Evolutionary conservation across 2,888 invertebrate species (phyloP).

Genomic region (Drosophila pseudotalamancana): DNA sequence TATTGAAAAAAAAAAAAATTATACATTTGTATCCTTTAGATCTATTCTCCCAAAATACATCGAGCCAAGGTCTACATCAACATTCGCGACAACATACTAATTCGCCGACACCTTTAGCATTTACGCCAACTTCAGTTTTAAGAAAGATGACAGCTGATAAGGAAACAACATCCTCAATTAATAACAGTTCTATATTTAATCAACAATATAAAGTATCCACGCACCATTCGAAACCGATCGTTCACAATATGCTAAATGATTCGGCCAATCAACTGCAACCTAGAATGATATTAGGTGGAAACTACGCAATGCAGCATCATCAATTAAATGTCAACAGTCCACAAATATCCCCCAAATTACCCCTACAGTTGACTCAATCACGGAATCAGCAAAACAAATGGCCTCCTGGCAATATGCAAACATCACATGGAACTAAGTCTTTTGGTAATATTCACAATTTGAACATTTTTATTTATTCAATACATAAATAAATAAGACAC

Average conservation of each 20-base stretch:
- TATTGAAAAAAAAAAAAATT: too few species aligned
- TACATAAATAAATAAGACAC: neutral
- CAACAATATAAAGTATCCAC: slow-evolving; percentile 28
- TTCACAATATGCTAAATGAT: slow-evolving; percentile 45
- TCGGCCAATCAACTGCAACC: slow-evolving; percentile 62
- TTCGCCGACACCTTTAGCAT: slow-evolving; percentile 91
- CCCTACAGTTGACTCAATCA: slow-evolving; percentile 39
- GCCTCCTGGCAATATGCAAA: slow-evolving; percentile 40
- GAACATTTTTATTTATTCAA: too few species aligned
- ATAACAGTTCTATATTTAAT: slow-evolving; percentile 8
- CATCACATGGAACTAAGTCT: slow-evolving; percentile 43
- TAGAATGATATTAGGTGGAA: slow-evolving; percentile 82
- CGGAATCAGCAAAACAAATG: slow-evolving; percentile 54
- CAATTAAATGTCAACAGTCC: slow-evolving; percentile 51
- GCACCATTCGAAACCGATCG: slow-evolving; percentile 33
- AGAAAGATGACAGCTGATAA: slow-evolving; percentile 97
- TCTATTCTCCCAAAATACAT: slow-evolving; percentile 23
- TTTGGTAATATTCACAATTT: slow-evolving; percentile 59
- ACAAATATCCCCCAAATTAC: slow-evolving; percentile 65
- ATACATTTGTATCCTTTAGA: slow-evolving; percentile 30
- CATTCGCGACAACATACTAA: slow-evolving; percentile 71
- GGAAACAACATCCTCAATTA: slow-evolving; percentile 85
- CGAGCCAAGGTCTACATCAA: slow-evolving; percentile 36
- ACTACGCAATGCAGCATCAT: slow-evolving; percentile 57
- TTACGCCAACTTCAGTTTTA: slow-evolving; percentile 97